phyloP scores from a whole-genome alignment of 2,113 vertebrate genomes.

The Lagopus muta region DNA sequence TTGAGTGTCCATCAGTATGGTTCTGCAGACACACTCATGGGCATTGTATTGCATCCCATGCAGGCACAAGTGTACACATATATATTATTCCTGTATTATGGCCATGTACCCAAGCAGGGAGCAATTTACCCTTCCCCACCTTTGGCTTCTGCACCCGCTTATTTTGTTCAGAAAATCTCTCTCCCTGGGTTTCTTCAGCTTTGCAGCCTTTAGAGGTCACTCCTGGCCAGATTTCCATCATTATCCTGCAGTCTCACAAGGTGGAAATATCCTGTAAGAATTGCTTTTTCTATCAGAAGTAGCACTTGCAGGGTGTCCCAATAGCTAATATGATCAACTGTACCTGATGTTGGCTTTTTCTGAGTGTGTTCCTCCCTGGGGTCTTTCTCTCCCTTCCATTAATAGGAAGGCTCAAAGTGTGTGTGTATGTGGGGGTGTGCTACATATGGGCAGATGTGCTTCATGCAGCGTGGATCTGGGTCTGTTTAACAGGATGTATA shows the following conservation, averaged over 20 bases:
- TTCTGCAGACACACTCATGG: neutral
- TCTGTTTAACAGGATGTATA: neutral
- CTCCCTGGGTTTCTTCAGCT: conserved; percentile 27
- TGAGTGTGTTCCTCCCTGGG: neutral
- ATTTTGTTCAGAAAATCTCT: neutral
- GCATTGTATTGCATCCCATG: accelerated
- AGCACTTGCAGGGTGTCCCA: neutral
- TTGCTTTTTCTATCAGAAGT: accelerated
- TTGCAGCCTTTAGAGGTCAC: conserved; percentile 62
- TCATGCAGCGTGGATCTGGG: neutral
- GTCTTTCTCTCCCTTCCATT: neutral
- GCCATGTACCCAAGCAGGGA: accelerated
- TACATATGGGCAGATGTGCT: neutral
- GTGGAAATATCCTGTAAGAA: neutral
- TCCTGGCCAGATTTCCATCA: conserved; percentile 54
- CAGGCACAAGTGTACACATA: accelerated
- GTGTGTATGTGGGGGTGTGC: neutral
- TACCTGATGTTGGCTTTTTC: neutral
- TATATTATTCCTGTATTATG: accelerated
- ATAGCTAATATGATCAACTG: neutral
- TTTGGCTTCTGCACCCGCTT: neutral
- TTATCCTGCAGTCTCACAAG: neutral
- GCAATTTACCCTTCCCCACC: accelerated
- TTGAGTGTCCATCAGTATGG: accelerated
- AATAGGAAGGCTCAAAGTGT: neutral